Conservation (phyloP, 2,888 invertebrate genomes). For the Chydorus sphaericus region DNA sequence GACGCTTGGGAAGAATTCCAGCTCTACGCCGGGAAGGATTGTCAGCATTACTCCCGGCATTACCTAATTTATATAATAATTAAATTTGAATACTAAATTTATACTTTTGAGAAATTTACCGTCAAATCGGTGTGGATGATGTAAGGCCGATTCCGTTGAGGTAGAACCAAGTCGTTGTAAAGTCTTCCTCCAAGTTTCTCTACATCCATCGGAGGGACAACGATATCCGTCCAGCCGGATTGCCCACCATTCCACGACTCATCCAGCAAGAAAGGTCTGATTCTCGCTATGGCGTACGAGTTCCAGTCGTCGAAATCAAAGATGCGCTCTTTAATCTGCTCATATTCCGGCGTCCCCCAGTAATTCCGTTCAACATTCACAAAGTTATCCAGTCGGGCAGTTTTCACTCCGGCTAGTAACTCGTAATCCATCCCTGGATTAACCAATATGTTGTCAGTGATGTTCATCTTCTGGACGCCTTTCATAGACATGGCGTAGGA, state of each 20-base stretch:
- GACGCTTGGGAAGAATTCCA: conserved; percentile 91
- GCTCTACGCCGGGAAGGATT: conserved; percentile 71
- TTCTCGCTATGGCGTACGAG: conserved; percentile 84
- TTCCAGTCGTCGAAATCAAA: conserved; percentile 99
- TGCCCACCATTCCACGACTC: conserved; percentile 44
- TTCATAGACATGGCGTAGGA: conserved; percentile 79
- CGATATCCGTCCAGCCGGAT: conserved; percentile 39
- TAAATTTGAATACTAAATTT: too few relatives aligned
- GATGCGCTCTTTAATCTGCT: conserved; percentile 61
- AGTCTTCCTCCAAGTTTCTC: conserved; percentile 64
- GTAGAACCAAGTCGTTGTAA: conserved; percentile 46
- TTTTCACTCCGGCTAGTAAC: conserved; percentile 68
- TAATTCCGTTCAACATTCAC: conserved; percentile 86
- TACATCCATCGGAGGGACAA: conserved; percentile 34
- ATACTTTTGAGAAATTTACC: too few relatives aligned
- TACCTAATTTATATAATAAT: too few relatives aligned
- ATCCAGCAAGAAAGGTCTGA: conserved; percentile 69
- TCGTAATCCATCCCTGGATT: conserved; percentile 70
- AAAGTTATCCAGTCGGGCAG: conserved; percentile 70
- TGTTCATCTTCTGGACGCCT: conserved; percentile 84
- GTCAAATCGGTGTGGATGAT: conserved; percentile 78
- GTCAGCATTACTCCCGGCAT: conserved; percentile 84
- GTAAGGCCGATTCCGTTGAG: conserved; percentile 53
- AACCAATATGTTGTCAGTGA: conserved; percentile 75
- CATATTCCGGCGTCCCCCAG: conserved; percentile 76